Evolutionary conservation across 2,888 invertebrate genomes (phyloP), one percentile per base, ranked within the genome.

Genomic region (Melieria picta): DNA sequence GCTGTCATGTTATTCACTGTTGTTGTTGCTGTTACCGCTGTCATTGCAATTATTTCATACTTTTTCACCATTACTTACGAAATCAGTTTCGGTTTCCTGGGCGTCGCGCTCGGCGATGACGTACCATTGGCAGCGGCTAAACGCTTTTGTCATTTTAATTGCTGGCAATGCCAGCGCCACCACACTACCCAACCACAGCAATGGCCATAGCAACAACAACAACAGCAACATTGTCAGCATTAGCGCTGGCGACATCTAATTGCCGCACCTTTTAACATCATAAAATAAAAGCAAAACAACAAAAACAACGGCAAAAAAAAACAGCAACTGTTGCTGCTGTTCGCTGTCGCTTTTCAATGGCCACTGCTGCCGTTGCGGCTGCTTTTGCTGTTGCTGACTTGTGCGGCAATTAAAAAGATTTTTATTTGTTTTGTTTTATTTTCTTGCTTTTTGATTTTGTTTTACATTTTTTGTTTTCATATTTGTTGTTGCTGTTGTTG

Each of bases 221-320:
- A 43, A 7, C 61, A 57, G 52, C 52, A 64, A 52, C 42, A 65
- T 2, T 0, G 10, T 13, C 46, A 7, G n/a, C 10, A 52, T 42
- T 64, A 56, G 45, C 16, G 50, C 46, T 57, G 66, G 42, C 47
- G 47, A 61, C 61, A 50, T 50, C 60, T 71, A 69, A 69, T 65
- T 72, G 72, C 68, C 65, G 69, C 69, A 72, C 72, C 72, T 72
- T 69, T 65, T 72, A 55, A 42, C 56, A 45, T 43, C 43, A 43
- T 11, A 47, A 56, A 45, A 30, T 30, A 30, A 30, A 30, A 30
- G 13, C 13, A 57, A 61, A 45, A 13, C 55, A 5, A 61, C 46
- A 60, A 43, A 47, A 61, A 43, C 30, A 16, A 61, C 61, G 47
- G 50, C 50, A 46, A 13, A 5, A 42, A 42, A 55, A 65, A 60